A percentile compares a stretch with the other conserved stretches of the same genome.
Conservation (phyloP, 2,113 vertebrate genomes). For the Martes martes region DNA sequence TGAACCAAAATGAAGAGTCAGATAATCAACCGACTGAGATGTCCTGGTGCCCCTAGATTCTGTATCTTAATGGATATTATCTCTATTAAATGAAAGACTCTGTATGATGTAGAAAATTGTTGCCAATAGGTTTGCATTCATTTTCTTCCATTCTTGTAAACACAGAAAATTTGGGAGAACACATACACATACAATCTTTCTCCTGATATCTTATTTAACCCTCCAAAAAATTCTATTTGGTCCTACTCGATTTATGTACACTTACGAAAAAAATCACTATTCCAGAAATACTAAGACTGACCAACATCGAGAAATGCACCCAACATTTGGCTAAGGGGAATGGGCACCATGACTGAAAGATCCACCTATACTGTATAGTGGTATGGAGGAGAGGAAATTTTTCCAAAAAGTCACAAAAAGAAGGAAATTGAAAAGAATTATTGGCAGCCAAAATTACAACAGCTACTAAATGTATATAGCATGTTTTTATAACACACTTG, state of each 20-base stretch:
- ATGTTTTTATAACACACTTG: neutral
- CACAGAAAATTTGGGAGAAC: neutral
- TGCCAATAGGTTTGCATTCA: neutral
- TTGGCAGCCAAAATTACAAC: neutral
- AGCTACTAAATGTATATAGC: neutral
- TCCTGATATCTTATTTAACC: neutral
- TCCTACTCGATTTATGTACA: neutral
- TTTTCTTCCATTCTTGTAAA: neutral
- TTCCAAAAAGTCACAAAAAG: neutral
- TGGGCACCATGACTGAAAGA: neutral
- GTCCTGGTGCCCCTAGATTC: neutral
- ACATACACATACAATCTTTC: neutral
- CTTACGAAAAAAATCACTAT: neutral
- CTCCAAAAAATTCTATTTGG: neutral
- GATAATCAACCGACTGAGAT: neutral
- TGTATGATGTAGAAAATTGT: neutral
- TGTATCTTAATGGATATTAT: neutral
- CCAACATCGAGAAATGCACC: neutral
- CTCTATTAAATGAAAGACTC: neutral
- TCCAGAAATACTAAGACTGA: neutral
- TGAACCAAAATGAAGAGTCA: neutral
- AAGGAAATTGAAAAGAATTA: neutral
- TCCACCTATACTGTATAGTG: neutral
- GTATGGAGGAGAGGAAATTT: neutral
- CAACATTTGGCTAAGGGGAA: neutral